Percentiles rank a stretch among this genome's conserved stretches.
These are phyloP conservation scores for Alentia gelatinosa DNA, from an alignment of 2,888 invertebrate genomes.

Conservation along the genomic window DNA sequence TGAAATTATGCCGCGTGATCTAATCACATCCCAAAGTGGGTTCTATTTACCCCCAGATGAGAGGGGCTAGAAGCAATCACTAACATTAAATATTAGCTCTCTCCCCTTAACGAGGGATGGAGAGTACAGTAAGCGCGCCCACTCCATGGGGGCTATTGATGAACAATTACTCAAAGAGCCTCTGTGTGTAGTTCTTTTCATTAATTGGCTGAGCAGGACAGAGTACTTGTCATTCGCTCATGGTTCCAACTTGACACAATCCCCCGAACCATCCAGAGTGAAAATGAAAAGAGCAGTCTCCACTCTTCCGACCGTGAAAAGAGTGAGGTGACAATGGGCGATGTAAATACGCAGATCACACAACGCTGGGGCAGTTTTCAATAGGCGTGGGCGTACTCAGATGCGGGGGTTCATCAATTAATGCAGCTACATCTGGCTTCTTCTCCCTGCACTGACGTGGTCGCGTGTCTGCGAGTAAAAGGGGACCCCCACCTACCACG, in stretches of 20 bases:
- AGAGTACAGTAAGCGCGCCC: not conserved
- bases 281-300: not conserved
- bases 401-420: no score
- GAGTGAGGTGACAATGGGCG: not conserved
- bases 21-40: not conserved
- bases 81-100: constrained; percentile 2
- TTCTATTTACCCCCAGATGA: constrained; percentile 10
- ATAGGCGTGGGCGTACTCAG: no score
- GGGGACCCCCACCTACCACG: no score
- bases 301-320: no score
- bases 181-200: not conserved
- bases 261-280: not conserved
- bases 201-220: not conserved
- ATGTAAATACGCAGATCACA: not conserved
- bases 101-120: not conserved
- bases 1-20: not conserved
- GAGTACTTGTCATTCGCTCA: not conserved
- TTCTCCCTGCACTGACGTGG: no score
- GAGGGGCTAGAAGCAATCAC: not conserved
- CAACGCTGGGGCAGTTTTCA: not conserved
- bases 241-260: not conserved
- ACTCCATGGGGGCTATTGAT: not conserved
- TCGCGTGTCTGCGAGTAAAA: no score
- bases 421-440: no score
- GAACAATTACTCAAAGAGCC: not conserved